phyloP scores from a whole-genome alignment of 2,888 invertebrate species.

The Osedax frankpressi region DNA sequence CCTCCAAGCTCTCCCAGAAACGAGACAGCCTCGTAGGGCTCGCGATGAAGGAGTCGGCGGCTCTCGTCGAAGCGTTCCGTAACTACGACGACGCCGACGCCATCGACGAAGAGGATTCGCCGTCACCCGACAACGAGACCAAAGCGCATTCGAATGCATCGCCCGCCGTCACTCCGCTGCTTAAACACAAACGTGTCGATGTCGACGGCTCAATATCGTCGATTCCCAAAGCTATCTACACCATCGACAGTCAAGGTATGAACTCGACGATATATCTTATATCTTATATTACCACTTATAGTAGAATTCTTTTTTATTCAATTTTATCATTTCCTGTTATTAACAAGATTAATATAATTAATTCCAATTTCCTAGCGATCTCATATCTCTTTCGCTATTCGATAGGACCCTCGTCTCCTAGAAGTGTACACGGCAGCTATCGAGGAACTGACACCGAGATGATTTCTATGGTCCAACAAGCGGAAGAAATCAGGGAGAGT shows the following conservation, averaged over 20 bases:
- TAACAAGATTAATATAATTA: too few relatives aligned
- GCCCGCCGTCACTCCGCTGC: background rate
- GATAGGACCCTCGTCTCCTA: background rate
- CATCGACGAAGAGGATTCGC: constrained; percentile 7
- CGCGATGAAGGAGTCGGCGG: constrained; percentile 26
- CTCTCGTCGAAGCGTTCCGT: constrained; percentile 24
- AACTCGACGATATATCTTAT: background rate
- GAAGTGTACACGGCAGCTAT: background rate
- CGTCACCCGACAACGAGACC: background rate
- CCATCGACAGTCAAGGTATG: background rate
- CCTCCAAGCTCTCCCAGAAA: background rate
- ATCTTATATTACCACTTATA: background rate
- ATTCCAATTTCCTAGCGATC: too few relatives aligned
- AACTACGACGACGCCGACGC: constrained; percentile 19
- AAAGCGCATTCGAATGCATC: background rate
- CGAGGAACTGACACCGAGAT: background rate
- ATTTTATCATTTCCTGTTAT: too few relatives aligned
- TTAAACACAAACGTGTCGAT: background rate
- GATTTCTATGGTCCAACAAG: background rate
- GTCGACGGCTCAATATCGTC: background rate
- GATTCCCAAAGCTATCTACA: background rate
- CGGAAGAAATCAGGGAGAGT: background rate
- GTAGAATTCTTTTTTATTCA: too few relatives aligned
- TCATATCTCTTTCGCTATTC: too few relatives aligned
- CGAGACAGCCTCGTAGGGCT: constrained; percentile 26